Conservation (phyloP, 2,113 vertebrate genomes). For the Aldabrachelys gigantea region DNA sequence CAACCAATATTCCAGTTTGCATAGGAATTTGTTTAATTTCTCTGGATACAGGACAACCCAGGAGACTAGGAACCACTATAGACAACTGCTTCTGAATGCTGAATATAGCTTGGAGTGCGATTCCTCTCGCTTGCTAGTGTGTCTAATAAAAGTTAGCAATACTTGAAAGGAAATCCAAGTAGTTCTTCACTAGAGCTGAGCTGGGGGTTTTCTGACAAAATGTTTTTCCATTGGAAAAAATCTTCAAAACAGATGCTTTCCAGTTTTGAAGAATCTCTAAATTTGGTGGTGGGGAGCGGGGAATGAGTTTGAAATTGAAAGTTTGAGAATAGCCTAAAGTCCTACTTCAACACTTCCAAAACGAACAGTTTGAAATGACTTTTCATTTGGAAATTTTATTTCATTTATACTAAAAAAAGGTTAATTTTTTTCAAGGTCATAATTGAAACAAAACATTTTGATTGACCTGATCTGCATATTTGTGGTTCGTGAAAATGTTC, state of each 20-base stretch:
- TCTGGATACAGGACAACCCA: not conserved
- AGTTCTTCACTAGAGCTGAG: not conserved
- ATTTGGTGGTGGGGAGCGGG: rapidly evolving
- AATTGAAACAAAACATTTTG: not conserved
- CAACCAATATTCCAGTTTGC: not conserved
- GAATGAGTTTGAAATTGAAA: too few species aligned
- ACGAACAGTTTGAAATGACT: not conserved
- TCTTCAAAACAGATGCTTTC: not conserved
- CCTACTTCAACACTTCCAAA: not conserved
- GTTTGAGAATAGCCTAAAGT: not conserved
- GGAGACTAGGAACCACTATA: not conserved
- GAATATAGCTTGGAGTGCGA: not conserved
- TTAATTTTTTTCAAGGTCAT: not conserved
- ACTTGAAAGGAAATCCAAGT: not conserved
- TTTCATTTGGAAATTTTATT: too few species aligned
- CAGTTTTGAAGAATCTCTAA: not conserved
- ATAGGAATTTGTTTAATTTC: not conserved
- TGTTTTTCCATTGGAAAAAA: not conserved
- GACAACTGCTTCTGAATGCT: not conserved
- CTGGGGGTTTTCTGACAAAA: not conserved
- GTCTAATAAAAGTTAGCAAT: not conserved
- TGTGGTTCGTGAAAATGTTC: not conserved
- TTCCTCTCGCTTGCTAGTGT: not conserved
- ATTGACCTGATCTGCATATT: not conserved
- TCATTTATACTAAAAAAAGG: too few species aligned